Evolutionary conservation across 1,140 invertebrate genomes (phyloP), one percentile per base, ranked within the genome.

Genomic region (Drosophila navojoa): DNA sequence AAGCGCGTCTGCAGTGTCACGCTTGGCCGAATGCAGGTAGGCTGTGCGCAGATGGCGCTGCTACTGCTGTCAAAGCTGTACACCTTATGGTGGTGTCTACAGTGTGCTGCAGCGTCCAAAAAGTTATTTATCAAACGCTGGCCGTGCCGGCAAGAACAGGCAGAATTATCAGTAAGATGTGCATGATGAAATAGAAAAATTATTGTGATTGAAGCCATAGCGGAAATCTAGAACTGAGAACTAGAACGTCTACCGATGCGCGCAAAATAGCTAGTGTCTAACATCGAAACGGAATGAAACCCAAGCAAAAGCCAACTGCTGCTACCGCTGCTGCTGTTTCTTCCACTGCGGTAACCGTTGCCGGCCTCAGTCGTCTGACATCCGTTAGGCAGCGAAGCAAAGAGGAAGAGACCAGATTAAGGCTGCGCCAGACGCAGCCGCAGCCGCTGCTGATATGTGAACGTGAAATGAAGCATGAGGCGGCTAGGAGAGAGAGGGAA

Each of bases 381-480:
- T 49, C 19, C 15, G 22, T 35, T 11, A 29, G 27, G n/a, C 55
- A 47, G 40, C 63, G 63, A 13, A 63, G 45, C 58, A 53, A 53
- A 67, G 52, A 60, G 13, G 54, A 66, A 27, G 62, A 68, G 15
- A 22, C 10, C 9, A 19, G 19, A 76, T 63, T 22, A 25, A 61
- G 44, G 42, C 59, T 10, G 47, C 55, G 13, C 10, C 71, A 27
- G 29, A 40, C 19, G 13, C 71, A 27, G 29, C 45, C 19, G 27
- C 50, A 44, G 27, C 9, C n/a, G 16, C 44, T 32, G 25, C 32
- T 6, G 7, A 52, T 58, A 27, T 81, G 80, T 49, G 77, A 90
- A 35, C 77, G 77, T n/a, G 91, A 66, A 52, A 45, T 61, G 10
- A 68, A 45, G 29, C 79, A 81, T 16, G 67, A 81, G 40, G 59